phyloP scores from a whole-genome alignment of 1,140 invertebrate species.

The Trichonephila clavipes region DNA sequence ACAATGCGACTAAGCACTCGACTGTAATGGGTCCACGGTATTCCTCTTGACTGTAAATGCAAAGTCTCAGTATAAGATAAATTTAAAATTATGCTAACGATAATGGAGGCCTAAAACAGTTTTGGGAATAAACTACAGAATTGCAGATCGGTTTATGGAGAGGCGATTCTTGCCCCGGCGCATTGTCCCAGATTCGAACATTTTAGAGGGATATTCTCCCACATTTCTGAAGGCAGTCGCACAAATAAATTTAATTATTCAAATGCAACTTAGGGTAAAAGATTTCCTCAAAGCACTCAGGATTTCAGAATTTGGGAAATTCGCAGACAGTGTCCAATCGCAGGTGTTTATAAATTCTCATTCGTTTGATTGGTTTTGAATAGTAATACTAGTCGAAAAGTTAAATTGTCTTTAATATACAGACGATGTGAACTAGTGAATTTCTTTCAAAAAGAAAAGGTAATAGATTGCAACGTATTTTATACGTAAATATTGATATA shows the following conservation, averaged over 20 bases:
- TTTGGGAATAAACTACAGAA: slow-evolving; percentile 2
- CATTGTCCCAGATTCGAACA: background rate
- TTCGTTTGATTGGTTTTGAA: background rate
- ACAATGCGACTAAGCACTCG: slow-evolving; percentile 16
- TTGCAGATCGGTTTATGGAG: background rate
- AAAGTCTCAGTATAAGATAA: background rate
- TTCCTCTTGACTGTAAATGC: background rate
- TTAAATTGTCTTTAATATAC: background rate
- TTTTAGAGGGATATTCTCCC: background rate
- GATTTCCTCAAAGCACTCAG: background rate
- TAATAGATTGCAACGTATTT: too few relatives aligned
- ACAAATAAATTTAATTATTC: slow-evolving; percentile 24
- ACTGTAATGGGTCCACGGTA: background rate
- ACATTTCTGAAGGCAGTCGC: background rate
- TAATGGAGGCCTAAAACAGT: slow-evolving; percentile 34
- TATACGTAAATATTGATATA: too few relatives aligned
- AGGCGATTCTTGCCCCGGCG: background rate
- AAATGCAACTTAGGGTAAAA: background rate
- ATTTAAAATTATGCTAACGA: slow-evolving; percentile 35
- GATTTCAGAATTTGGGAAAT: background rate
- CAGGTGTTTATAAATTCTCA: background rate
- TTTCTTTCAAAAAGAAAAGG: too few relatives aligned
- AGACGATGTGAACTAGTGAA: background rate
- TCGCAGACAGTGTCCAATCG: background rate
- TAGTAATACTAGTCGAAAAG: background rate